phyloP scores from a whole-genome alignment of 2,797 vertebrate genomes.

The Sylvia borin region DNA sequence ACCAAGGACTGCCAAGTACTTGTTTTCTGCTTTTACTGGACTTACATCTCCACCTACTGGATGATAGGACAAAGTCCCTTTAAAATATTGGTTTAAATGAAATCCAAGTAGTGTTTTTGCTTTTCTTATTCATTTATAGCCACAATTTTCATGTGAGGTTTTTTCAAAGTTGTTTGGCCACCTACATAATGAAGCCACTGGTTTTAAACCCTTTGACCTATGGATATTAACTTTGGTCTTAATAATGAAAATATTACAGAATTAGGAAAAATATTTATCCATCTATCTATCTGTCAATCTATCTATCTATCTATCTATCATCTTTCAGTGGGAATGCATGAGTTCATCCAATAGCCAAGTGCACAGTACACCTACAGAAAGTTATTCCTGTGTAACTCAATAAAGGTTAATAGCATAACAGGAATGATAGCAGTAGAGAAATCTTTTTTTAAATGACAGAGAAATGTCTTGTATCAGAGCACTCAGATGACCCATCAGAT shows the following conservation, averaged over 20 bases:
- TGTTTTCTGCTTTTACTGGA: constrained; percentile 15
- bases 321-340: not conserved
- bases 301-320: rapidly evolving
- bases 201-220: not conserved
- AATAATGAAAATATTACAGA: not conserved
- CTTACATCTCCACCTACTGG: constrained; percentile 79
- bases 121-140: not conserved
- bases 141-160: not conserved
- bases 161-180: not conserved
- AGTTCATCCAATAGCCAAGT: not conserved
- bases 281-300: rapidly evolving
- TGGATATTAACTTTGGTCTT: not conserved
- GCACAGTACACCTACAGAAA: not conserved
- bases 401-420: not conserved
- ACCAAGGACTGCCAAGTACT: not conserved
- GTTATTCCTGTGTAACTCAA: not conserved
- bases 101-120: not conserved
- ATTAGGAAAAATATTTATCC: not conserved
- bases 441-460: not conserved
- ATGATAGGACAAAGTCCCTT: not conserved
- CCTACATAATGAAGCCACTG: not conserved
- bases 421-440: not conserved
- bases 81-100: not conserved
- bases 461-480: not conserved
- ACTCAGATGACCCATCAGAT: not conserved